phyloP scores from a whole-genome alignment of 2,797 vertebrate genomes.

The Fratercula arctica region DNA sequence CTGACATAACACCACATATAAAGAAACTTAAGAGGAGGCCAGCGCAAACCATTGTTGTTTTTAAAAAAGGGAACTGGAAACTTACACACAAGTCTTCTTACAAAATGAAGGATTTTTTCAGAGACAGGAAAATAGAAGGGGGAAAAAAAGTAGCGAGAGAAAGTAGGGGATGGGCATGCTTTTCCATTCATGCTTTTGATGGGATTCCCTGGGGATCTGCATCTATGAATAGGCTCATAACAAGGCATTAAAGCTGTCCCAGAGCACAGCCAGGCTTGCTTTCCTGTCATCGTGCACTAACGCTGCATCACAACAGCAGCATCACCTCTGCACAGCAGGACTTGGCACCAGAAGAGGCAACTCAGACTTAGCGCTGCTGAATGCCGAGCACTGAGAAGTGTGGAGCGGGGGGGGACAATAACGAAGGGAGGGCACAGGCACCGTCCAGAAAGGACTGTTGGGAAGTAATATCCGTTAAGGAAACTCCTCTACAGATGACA shows the following conservation, averaged over 20 bases:
- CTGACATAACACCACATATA: background rate
- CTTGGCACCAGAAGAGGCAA: background rate
- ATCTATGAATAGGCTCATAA: conserved; percentile 32
- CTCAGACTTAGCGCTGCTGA: background rate
- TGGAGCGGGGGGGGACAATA: background rate
- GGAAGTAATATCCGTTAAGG: background rate
- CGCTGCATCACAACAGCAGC: background rate
- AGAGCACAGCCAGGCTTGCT: conserved; percentile 13
- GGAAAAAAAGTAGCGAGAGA: background rate
- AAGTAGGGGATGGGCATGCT: background rate
- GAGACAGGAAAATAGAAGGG: background rate
- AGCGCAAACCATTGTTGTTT: background rate
- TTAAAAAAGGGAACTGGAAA: conserved; percentile 34
- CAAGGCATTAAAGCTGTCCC: conserved; percentile 16
- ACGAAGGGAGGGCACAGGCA: background rate
- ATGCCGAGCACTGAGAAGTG: background rate
- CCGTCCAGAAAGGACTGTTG: background rate
- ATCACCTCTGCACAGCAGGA: background rate
- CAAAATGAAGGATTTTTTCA: conserved; percentile 18
- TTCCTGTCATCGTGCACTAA: background rate
- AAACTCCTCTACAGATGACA: background rate
- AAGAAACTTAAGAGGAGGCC: background rate
- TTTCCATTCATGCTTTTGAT: conserved; percentile 35
- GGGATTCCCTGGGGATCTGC: conserved; percentile 29
- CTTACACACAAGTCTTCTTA: background rate